A percentile compares a stretch with the other conserved stretches of the same genome.
Evolutionary conservation across 2,888 invertebrate species (phyloP).

Genomic region (Dysmachus trigonus): DNA sequence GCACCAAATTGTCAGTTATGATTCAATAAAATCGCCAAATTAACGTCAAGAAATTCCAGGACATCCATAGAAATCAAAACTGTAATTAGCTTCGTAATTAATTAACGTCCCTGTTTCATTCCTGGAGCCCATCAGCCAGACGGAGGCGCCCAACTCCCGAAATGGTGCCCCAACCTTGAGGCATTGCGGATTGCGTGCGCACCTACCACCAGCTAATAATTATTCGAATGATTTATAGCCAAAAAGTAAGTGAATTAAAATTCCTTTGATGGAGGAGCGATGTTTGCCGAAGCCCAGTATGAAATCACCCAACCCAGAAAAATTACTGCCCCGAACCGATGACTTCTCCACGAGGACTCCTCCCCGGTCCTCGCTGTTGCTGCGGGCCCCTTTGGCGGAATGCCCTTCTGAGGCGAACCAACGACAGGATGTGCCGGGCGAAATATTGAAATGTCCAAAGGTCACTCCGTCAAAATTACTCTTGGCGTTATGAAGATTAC

Average conservation of each 20-base stretch:
- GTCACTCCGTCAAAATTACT: not conserved
- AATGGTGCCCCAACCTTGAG: not conserved
- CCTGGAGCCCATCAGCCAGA: not conserved
- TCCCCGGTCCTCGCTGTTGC: not conserved
- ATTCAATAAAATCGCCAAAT: not conserved
- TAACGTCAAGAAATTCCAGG: not conserved
- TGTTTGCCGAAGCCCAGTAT: not conserved
- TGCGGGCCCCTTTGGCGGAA: not conserved
- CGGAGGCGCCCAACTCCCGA: not conserved
- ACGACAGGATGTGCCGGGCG: not conserved
- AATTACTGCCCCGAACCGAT: not conserved
- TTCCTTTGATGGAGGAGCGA: not conserved
- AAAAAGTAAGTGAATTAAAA: not conserved
- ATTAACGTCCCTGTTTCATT: not conserved
- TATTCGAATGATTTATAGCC: constrained; percentile 25
- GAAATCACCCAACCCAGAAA: not conserved
- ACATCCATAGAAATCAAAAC: not conserved
- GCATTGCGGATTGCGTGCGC: not conserved
- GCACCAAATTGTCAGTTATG: not conserved
- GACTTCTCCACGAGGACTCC: not conserved
- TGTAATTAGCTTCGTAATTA: not conserved
- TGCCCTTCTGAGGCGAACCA: not conserved
- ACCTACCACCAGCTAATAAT: not conserved
- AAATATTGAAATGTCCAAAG: not conserved
- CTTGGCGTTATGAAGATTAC: not conserved